These are phyloP conservation scores for Drosophila parvula DNA, from an alignment of 1,140 invertebrate genomes.

Conservation along the genomic window DNA sequence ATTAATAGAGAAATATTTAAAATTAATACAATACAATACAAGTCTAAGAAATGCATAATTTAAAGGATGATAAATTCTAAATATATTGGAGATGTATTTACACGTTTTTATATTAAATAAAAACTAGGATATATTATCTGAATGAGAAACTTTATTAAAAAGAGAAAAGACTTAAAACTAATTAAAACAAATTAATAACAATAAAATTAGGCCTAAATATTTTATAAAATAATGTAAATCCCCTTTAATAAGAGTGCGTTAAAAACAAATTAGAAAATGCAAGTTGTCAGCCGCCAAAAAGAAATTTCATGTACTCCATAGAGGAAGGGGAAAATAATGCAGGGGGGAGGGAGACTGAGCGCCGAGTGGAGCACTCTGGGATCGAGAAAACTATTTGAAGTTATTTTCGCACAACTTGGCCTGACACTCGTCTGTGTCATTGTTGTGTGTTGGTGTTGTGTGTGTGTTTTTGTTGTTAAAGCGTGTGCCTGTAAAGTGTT, in stretches of 20 bases:
- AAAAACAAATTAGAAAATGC: slow-evolving; percentile 39
- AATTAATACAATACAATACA: too few species aligned
- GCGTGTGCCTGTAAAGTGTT: slow-evolving; percentile 71
- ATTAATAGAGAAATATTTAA: too few species aligned
- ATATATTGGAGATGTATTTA: too few species aligned
- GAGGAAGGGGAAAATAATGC: slow-evolving; percentile 18
- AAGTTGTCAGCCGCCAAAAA: slow-evolving; percentile 53
- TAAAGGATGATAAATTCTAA: too few species aligned
- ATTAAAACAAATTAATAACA: not conserved
- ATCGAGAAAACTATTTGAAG: slow-evolving; percentile 72
- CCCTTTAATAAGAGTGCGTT: not conserved
- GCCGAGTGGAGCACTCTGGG: slow-evolving; percentile 10
- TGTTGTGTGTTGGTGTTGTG: slow-evolving; percentile 59
- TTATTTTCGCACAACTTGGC: slow-evolving; percentile 76
- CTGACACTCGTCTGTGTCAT: slow-evolving; percentile 79
- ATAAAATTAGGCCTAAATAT: not conserved
- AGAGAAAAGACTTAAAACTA: not conserved
- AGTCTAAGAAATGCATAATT: too few species aligned
- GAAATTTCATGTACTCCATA: slow-evolving; percentile 55
- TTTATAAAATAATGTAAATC: not conserved
- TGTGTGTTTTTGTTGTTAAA: slow-evolving; percentile 47
- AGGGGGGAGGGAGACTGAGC: too few species aligned
- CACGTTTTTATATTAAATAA: too few species aligned
- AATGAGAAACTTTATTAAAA: too few species aligned
- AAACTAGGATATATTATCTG: too few species aligned